phyloP scores from a whole-genome alignment of 2,888 invertebrate species.

The Diarsia dahlii region DNA sequence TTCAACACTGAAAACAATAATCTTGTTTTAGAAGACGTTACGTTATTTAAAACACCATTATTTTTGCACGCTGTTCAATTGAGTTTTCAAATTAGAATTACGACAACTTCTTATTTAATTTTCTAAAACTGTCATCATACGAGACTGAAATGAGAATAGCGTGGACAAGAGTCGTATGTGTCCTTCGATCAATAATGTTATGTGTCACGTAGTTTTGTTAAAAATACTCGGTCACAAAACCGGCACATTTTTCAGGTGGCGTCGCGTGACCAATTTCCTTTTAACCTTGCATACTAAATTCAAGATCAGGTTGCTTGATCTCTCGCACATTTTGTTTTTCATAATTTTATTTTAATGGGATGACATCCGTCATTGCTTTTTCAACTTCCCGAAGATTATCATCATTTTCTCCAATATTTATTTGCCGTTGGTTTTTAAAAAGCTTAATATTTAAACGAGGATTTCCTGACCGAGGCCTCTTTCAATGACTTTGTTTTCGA shows the following conservation, averaged over 20 bases:
- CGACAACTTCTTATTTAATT: slow-evolving; percentile 43
- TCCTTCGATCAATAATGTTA: too few relatives aligned
- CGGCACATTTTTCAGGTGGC: slow-evolving; percentile 81
- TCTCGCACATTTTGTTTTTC: slow-evolving; percentile 71
- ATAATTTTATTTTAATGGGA: slow-evolving; percentile 51
- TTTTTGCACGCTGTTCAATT: slow-evolving; percentile 26
- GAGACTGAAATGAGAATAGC: slow-evolving; percentile 75
- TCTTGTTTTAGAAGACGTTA: not conserved
- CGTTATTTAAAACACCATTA: slow-evolving; percentile 11
- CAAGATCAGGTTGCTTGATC: slow-evolving; percentile 77
- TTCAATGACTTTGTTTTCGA: slow-evolving; percentile 22
- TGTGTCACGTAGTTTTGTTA: slow-evolving; percentile 81
- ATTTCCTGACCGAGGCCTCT: slow-evolving; percentile 33
- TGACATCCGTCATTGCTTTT: slow-evolving; percentile 43
- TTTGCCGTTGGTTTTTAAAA: slow-evolving; percentile 21
- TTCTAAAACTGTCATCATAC: slow-evolving; percentile 67
- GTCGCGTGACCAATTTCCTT: slow-evolving; percentile 81
- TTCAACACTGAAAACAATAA: slow-evolving; percentile 1
- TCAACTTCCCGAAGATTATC: slow-evolving; percentile 15
- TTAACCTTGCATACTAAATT: slow-evolving; percentile 82
- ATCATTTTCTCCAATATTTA: slow-evolving; percentile 20
- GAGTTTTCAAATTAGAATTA: slow-evolving; percentile 37
- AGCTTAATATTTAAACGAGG: slow-evolving; percentile 25
- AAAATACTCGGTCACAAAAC: slow-evolving; percentile 83
- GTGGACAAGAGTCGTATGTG: slow-evolving; percentile 74